These are phyloP conservation scores for Cephalotes varians DNA, from an alignment of 2,888 invertebrate genomes.

Conservation along the genomic window DNA sequence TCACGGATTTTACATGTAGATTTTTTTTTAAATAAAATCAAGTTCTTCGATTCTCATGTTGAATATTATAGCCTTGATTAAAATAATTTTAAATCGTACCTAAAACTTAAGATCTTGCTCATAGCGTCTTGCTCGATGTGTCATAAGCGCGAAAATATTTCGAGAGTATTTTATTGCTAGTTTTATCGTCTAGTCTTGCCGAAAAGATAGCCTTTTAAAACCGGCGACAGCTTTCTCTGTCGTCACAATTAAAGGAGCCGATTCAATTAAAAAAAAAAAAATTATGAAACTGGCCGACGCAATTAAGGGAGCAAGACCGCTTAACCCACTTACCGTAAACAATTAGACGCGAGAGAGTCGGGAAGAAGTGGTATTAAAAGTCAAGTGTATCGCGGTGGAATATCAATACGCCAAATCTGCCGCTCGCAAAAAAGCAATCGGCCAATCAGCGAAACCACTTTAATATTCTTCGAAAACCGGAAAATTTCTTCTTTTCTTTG, in stretches of 20 bases:
- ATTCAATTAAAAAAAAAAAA: slow-evolving; percentile 69
- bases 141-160: slow-evolving; percentile 24
- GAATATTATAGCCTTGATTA: background rate
- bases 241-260: slow-evolving; percentile 71
- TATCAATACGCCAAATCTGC: slow-evolving; percentile 53
- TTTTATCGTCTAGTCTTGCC: slow-evolving; percentile 7
- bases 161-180: slow-evolving; percentile 23
- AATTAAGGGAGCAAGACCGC: slow-evolving; percentile 72
- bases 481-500: background rate
- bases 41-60: background rate
- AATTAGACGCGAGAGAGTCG: slow-evolving; percentile 63
- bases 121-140: background rate
- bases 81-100: background rate
- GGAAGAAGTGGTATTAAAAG: slow-evolving; percentile 40
- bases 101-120: background rate
- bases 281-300: slow-evolving; percentile 67
- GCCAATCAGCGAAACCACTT: slow-evolving; percentile 10
- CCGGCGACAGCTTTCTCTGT: slow-evolving; percentile 68
- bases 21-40: background rate
- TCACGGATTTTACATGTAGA: background rate
- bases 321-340: slow-evolving; percentile 72
- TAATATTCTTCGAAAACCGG: background rate
- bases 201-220: slow-evolving; percentile 23
- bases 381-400: slow-evolving; percentile 51
- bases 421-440: slow-evolving; percentile 19